Base-by-base conservation (phyloP, 2,113 vertebrate species). In the Periophthalmus modestus region DNA sequence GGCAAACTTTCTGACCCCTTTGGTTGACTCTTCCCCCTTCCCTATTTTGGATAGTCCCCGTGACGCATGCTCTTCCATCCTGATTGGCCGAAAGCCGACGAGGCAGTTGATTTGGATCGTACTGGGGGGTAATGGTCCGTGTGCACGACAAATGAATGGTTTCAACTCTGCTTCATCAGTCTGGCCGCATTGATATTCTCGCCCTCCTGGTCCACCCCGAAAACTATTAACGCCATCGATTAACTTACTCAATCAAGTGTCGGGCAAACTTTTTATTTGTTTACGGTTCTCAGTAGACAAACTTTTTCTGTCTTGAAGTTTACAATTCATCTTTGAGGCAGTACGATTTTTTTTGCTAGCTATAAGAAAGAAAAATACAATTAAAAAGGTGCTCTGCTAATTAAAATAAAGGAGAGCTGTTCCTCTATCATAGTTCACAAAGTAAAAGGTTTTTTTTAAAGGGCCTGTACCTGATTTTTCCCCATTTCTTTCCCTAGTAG, bases 51-150 rank as follows among this genome's bases (percentile, higher is more conserved):
- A 50, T n/a, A 21, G 15, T 69, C n/a, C 43, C 52, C 57, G 71
- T 79, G 23, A 59, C 21, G 57, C 4, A n/a, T 12, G 54, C 19
- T 11, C 57, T 66, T 28, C 52, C 65, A n/a, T 57, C 19, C 75
- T 74, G 72, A 68, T 66, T 50, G 36, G 10, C 68, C 66, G 50
- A 75, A 50, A 73, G 66, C 78, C 79, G 82, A 86, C 78, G 78
- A 82, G 72, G 71, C 73, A 34, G 72, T 78, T 77, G 54, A 79
- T 87, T 81, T 71, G 66, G 75, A 75, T 66, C 21, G 65, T 61
- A 57, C 11, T 34, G 23, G 18, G 71, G 39, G 28, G 70, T 58
- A 55, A 67, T 72, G 73, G 70, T 66, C 76, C 71, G 36, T 68
- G 57, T 33, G 48, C 46, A 28, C 4, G 15, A 62, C 59, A 62